Evolutionary conservation across 2,113 vertebrate species (phyloP).

Genomic region (Pluvianellus socialis): DNA sequence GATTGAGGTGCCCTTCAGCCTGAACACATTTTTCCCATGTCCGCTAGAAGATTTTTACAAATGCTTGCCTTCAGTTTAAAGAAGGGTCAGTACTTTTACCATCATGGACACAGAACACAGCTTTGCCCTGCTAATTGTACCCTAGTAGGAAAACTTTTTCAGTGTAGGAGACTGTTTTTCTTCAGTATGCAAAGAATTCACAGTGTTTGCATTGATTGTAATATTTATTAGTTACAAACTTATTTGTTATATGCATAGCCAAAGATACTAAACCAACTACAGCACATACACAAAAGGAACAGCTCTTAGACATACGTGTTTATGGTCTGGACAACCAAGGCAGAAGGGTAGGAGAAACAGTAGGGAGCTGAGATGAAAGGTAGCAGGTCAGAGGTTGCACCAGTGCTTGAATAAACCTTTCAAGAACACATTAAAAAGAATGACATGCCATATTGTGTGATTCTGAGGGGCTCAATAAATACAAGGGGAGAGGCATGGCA

Average conservation of each 20-base stretch:
- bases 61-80: not conserved
- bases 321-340: not conserved
- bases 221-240: not conserved
- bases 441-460: not conserved
- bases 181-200: not conserved
- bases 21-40: not conserved
- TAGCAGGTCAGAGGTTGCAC: not conserved
- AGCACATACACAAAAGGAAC: not conserved
- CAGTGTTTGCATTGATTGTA: not conserved
- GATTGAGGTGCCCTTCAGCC: not conserved
- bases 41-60: not conserved
- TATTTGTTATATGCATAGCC: not conserved
- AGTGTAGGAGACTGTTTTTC: not conserved
- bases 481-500: not conserved
- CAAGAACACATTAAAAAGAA: not conserved
- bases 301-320: fast-evolving
- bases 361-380: not conserved
- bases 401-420: not conserved
- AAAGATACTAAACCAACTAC: not conserved
- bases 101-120: not conserved
- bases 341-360: not conserved
- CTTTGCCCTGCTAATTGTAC: not conserved
- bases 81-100: not conserved
- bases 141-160: not conserved
- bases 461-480: not conserved